Base-by-base conservation (phyloP, 2,888 invertebrate genomes). In the Hartigia nigra region DNA sequence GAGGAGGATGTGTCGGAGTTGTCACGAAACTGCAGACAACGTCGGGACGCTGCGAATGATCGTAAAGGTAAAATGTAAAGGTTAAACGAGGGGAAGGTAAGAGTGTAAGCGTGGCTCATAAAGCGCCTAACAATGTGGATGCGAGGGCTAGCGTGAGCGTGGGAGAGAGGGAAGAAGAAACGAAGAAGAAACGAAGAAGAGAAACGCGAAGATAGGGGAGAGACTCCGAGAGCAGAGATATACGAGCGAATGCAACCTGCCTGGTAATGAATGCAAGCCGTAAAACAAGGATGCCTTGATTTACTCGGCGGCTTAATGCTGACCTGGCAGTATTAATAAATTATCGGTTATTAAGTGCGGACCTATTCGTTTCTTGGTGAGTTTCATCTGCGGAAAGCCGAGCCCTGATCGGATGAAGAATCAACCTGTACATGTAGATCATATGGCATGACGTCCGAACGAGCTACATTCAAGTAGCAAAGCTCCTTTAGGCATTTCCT, bases 201-300 rank as follows among this genome's bases (percentile, higher is more conserved):
- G 70, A 78, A 77, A 35, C 74, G 74, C 32, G 39, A 39, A 14
- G 37, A 70, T 37, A 31, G 36, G 32, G 32, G 72, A 77, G 78
- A 80, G 76, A 74, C 77, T 74, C 75, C 35, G 31, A 37, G 76
- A 75, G 36, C 70, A 81, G 87, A 90, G 91, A 91, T 91, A 91
- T 91, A 91, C 89, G 91, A 90, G 88, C 89, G 87, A 89, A 84
- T 87, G 86, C 89, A 88, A 89, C 88, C 89, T 90, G 88, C 86
- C 87, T 84, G 84, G 88, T 91, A 91, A 91, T 91, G 90, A 91
- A 91, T 90, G 90, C 90, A 89, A 84, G 89, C 90, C 88, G 87
- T 91, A 90, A 91, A 91, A 90, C 88, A 89, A 88, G 88, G 87
- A 89, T 85, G 85, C 86, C 85, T 90, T 91, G 91, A 91, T 91